These are phyloP conservation scores for Azemiops feae DNA, from an alignment of 2,113 vertebrate species.

Conservation along the genomic window DNA sequence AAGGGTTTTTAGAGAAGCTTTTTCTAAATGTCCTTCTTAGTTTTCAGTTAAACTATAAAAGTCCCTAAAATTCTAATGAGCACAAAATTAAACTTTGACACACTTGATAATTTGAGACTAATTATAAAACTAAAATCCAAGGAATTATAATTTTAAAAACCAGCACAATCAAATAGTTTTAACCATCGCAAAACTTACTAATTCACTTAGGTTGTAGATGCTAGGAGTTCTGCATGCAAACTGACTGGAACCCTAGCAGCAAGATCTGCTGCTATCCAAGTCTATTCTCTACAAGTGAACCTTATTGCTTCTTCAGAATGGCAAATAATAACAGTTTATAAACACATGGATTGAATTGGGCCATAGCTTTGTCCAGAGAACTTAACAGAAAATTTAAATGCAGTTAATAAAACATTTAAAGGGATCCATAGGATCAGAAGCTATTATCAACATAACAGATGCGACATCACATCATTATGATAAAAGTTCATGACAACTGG, in stretches of 20 bases:
- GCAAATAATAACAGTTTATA: background rate
- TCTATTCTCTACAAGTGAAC: background rate
- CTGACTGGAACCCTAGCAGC: background rate
- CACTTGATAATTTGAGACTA: constrained; percentile 36
- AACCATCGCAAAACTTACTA: constrained; percentile 25
- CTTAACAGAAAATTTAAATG: background rate
- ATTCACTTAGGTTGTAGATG: background rate
- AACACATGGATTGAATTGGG: background rate
- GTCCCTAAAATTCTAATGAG: constrained; percentile 7
- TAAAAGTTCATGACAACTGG: background rate
- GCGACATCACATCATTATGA: background rate
- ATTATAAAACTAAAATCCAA: constrained; percentile 41
- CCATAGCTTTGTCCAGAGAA: background rate
- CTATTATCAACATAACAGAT: background rate
- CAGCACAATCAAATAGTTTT: constrained; percentile 35
- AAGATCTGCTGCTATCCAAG: background rate
- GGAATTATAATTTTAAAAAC: background rate
- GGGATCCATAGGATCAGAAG: background rate
- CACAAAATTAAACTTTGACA: constrained; percentile 35
- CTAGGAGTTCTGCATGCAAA: background rate
- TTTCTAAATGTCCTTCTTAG: background rate
- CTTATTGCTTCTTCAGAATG: background rate
- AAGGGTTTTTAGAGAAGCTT: background rate
- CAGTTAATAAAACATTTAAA: background rate
- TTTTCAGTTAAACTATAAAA: background rate